Percentiles rank a stretch among this genome's conserved stretches.
These are phyloP conservation scores for Montipora capitata DNA, from an alignment of 92 coral and sea anemone species.

Conservation along the genomic window DNA sequence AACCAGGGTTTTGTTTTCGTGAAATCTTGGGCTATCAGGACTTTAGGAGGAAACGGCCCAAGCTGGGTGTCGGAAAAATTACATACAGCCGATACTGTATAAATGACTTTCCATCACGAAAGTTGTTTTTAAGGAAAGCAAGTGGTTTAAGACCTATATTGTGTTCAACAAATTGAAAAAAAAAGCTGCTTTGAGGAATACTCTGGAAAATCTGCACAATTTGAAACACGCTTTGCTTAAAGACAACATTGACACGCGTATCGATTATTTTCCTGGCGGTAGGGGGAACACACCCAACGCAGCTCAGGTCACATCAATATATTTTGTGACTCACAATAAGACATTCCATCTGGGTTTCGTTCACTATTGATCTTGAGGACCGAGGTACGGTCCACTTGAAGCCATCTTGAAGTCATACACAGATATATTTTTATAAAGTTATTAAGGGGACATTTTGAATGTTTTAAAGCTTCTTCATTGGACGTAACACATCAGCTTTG, in stretches of 20 bases:
- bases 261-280: no score
- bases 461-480: neutral
- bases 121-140: neutral
- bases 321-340: no score
- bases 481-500: neutral
- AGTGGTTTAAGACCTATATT: neutral
- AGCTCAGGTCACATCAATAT: no score
- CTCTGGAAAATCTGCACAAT: no score
- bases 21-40: neutral
- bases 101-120: neutral
- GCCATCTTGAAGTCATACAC: no score
- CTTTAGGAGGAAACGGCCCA: neutral
- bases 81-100: slow-evolving; percentile 3
- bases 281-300: no score
- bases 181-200: no score
- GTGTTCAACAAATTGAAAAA: neutral
- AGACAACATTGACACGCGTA: no score
- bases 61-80: neutral
- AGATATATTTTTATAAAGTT: neutral
- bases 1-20: neutral
- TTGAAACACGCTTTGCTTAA: no score
- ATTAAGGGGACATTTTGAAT: neutral
- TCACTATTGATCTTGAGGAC: no score
- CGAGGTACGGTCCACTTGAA: no score
- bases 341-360: no score